These are phyloP conservation scores for Fopius arisanus DNA, from an alignment of 1,140 invertebrate genomes.

Conservation along the genomic window DNA sequence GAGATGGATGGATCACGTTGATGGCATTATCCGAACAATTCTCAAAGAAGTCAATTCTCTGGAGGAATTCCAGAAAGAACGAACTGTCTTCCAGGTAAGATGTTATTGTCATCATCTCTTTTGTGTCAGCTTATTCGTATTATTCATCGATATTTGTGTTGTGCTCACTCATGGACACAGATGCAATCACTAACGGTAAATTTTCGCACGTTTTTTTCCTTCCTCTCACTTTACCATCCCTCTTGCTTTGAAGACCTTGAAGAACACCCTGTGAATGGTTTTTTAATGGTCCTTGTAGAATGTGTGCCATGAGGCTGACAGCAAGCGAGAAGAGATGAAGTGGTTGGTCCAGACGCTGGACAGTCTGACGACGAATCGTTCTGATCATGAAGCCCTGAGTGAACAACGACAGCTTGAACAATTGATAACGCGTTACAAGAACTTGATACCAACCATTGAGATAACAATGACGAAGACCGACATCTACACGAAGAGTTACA, in stretches of 20 bases:
- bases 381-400: conserved; percentile 78
- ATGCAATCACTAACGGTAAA: conserved; percentile 55
- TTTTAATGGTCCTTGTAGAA: conserved; percentile 66
- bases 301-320: conserved; percentile 88
- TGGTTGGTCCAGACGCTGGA: conserved; percentile 92
- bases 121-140: neutral
- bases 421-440: conserved; percentile 86
- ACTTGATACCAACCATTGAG: conserved; percentile 90
- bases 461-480: conserved; percentile 92
- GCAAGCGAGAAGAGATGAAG: conserved; percentile 90
- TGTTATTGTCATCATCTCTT: conserved; percentile 16
- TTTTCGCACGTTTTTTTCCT: conserved; percentile 13
- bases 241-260: neutral
- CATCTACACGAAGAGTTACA: conserved; percentile 90
- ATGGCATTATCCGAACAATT: conserved; percentile 81
- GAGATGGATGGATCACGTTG: conserved; percentile 91
- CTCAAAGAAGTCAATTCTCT: conserved; percentile 83
- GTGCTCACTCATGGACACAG: conserved; percentile 41
- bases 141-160: conserved; percentile 21
- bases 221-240: neutral
- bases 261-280: conserved; percentile 4
- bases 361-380: conserved; percentile 81
- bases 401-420: conserved; percentile 84
- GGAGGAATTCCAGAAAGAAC: conserved; percentile 89
- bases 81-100: conserved; percentile 88